Percentiles rank a stretch among this genome's conserved stretches.
These are phyloP conservation scores for Chloroceryle aenea DNA, from an alignment of 2,113 vertebrate genomes.

Conservation along the genomic window DNA sequence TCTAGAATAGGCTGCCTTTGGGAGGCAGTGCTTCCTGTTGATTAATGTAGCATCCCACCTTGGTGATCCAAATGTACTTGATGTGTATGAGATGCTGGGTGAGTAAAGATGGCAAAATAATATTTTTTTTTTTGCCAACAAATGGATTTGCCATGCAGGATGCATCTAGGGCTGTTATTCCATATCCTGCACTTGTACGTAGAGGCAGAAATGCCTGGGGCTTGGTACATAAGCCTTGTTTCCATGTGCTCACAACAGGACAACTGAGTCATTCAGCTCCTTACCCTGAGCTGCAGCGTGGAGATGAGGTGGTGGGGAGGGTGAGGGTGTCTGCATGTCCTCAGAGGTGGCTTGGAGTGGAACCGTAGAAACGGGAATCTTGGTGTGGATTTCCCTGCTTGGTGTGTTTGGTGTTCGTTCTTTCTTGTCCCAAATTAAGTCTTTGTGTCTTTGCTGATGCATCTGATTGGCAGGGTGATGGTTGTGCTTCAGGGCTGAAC, in stretches of 20 bases:
- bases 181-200: background rate
- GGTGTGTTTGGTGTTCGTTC: background rate
- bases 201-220: background rate
- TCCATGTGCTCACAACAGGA: background rate
- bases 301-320: background rate
- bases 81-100: background rate
- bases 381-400: background rate
- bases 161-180: fast-evolving
- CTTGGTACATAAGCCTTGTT: fast-evolving
- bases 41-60: conserved; percentile 26
- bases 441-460: background rate
- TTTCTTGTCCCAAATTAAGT: background rate
- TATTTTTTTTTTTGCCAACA: background rate
- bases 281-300: background rate
- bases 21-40: conserved; percentile 15
- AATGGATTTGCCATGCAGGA: background rate
- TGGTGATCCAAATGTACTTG: background rate
- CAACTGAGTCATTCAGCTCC: background rate
- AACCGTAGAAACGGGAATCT: background rate
- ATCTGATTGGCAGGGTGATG: background rate
- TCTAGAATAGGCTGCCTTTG: background rate
- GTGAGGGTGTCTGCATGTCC: background rate
- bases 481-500: background rate
- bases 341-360: background rate
- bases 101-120: conserved; percentile 17